Evolutionary conservation across 2,113 vertebrate species (phyloP), one percentile per base, ranked within the genome.

Genomic region (Phaethornis superciliosus): DNA sequence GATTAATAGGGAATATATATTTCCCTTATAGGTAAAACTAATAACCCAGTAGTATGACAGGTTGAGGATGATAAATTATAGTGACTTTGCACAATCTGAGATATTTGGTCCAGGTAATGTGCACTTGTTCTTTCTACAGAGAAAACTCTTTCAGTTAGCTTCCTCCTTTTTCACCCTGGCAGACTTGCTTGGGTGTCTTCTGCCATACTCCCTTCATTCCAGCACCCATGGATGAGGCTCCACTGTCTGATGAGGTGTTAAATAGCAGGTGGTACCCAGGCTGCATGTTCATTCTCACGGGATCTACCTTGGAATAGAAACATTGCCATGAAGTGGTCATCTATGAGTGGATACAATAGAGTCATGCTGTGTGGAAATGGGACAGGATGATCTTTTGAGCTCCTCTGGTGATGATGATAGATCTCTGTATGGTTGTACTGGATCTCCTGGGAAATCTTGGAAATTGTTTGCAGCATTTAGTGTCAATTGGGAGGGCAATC

Each of bases 41-140:
- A 27, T 81, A 88, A 65, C 26, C 5, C 35, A 55, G 47, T 27
- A 40, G 16, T 68, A 40, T 75, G 94, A n/a, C 13, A 85, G 40
- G 54, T 46, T 46, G 24, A 15, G 47, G 62, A 65, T 94, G 40
- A 58, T 76, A 92, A 87, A 96, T 71, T 79, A 75, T 70, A 2
- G 16, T 89, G 69, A 87, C 63, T 90, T 95, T 83, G 37, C 27
- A 60, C 67, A 68, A 37, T 60, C 52, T 52, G 35, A 95, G 27
- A 9, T 72, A 24, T 84, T 93, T 88, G 52, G 64, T 49, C 65
- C 55, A 78, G 85, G 77, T 71, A 71, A 18, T 5, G 4, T 28
- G 88, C 33, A 27, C 30, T 58, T 52, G 72, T 52, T 85, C 52
- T n/a, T 33, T 40, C 10, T 32, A 56, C 32, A 82, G 21, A 86